Evolutionary conservation across 2,113 vertebrate species (phyloP), one percentile per base, ranked within the genome.

Genomic region (western clawed frog (Xenopus tropicalis)): DNA sequence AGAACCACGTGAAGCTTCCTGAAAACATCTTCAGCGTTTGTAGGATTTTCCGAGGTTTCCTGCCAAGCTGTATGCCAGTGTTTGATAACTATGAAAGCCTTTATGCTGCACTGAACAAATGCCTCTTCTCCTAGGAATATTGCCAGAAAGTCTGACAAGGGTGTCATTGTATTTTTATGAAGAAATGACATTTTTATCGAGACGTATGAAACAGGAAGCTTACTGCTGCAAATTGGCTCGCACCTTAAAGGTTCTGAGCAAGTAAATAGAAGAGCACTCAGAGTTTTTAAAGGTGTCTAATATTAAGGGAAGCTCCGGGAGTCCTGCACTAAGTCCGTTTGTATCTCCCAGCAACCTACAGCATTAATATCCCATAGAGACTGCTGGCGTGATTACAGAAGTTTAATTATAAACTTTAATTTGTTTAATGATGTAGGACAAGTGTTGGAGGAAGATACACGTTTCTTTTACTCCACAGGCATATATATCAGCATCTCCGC

Each of bases 61-160:
- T 74, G 72, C 72, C 64, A 61, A 59, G 63, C 23, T 22, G 37
- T 59, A 58, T 58, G 63, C 52, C 71, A 66, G 23, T 37, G 43
- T 54, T 66, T 25, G 71, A 73, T 73, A 73, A 73, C 71, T 54
- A 73, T 56, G 51, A 66, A 66, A 66, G 71, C 20, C 9, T 65
- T 58, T 54, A 66, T 59, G 57, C 24, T 73, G 52, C 46, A 20
- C 7, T 17, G 64, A 57, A 74, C 67, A 51, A 46, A 74, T 48
- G 22, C 66, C 51, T 29, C 17, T 51, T 19, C 22, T 67, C 63
- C 37, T 61, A 59, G 72, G 56, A 67, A 56, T 19, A 21, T 56
- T 69, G 24, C 48, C 48, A 37, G 56, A 57, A 58, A 11, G 48
- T 65, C 51, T 56, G 48, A 72, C 61, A 43, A 42, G 29, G 9